Evolutionary conservation across 2,888 invertebrate species (phyloP).

Genomic region (Parnassius smintheus): DNA sequence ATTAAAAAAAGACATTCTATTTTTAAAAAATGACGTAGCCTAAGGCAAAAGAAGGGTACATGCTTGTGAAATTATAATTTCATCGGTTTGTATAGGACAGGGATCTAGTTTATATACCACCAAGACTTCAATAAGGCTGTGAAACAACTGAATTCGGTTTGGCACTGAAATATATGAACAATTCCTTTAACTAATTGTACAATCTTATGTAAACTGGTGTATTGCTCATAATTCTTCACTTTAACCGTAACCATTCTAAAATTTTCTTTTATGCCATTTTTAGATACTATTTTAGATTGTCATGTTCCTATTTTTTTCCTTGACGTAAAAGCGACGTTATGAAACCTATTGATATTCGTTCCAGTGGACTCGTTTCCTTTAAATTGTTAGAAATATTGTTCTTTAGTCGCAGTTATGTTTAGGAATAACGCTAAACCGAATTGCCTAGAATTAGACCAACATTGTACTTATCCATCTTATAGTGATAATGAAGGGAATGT

Average conservation of each 20-base stretch:
- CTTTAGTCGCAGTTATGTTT: slow-evolving; percentile 4
- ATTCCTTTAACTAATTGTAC: slow-evolving; percentile 10
- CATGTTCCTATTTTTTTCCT: slow-evolving; percentile 7
- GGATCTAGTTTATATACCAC: slow-evolving; percentile 54
- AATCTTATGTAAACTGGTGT: slow-evolving; percentile 8
- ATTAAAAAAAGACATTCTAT: slow-evolving; percentile 3
- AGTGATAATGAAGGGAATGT: slow-evolving; percentile 70
- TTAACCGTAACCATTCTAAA: not conserved
- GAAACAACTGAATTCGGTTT: slow-evolving; percentile 72
- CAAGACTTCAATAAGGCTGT: slow-evolving; percentile 76
- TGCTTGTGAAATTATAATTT: slow-evolving; percentile 24
- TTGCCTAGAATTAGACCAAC: slow-evolving; percentile 73
- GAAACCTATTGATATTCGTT: not conserved
- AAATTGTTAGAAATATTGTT: not conserved
- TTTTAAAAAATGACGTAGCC: slow-evolving; percentile 24
- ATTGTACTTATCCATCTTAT: slow-evolving; percentile 75
- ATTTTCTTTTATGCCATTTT: not conserved
- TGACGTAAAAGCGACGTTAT: slow-evolving; percentile 9
- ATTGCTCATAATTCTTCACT: not conserved
- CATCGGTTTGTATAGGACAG: slow-evolving; percentile 47
- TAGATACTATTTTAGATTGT: slow-evolving; percentile 7
- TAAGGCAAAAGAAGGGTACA: slow-evolving; percentile 25
- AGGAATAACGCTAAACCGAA: slow-evolving; percentile 53
- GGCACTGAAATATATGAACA: slow-evolving; percentile 34
- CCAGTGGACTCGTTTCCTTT: not conserved